phyloP scores from a whole-genome alignment of 2,797 vertebrate genomes.

The Malurus splendens region DNA sequence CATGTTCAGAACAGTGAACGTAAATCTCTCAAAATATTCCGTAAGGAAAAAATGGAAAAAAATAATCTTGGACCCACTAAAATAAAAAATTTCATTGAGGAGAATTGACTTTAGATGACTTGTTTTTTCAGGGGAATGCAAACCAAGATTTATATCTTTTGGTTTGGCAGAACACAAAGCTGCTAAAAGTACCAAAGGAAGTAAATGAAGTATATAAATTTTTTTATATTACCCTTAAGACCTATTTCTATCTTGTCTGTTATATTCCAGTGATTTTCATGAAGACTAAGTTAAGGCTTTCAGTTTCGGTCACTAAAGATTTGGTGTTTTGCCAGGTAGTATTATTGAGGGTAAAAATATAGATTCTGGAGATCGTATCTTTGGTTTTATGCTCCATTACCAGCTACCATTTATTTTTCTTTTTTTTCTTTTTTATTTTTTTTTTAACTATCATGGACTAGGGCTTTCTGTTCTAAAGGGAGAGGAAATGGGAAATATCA shows the following conservation, averaged over 20 bases:
- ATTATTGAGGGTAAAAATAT: background rate
- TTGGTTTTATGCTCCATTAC: background rate
- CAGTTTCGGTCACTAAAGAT: background rate
- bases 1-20: background rate
- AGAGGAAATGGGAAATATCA: background rate
- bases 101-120: background rate
- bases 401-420: background rate
- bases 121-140: background rate
- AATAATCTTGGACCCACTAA: background rate
- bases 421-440: too few species aligned
- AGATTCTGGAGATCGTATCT: background rate
- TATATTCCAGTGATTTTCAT: background rate
- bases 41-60: background rate
- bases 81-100: background rate
- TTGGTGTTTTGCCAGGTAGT: background rate
- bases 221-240: background rate
- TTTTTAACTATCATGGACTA: fast-evolving
- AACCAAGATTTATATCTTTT: background rate
- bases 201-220: background rate
- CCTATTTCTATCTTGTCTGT: background rate
- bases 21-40: background rate
- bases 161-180: background rate
- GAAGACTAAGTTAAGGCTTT: background rate
- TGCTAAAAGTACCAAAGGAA: background rate
- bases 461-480: background rate